A percentile compares a stretch with the other conserved stretches of the same genome.
phyloP scores from a whole-genome alignment of 1,140 invertebrate species.

The Atta cephalotes region DNA sequence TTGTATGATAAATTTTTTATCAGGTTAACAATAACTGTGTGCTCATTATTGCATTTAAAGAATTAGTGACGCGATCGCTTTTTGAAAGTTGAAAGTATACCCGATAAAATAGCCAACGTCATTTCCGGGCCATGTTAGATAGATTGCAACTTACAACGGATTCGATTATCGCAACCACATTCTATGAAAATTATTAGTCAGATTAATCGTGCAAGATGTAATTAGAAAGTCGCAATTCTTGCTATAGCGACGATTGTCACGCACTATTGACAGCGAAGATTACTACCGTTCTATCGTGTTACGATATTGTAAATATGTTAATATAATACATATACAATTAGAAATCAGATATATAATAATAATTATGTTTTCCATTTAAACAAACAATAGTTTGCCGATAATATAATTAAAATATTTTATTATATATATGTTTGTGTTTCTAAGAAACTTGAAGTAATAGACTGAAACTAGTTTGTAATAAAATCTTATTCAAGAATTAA shows the following conservation, averaged over 20 bases:
- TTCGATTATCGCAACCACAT: constrained; percentile 44
- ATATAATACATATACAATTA: constrained; percentile 3
- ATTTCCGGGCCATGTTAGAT: constrained; percentile 23
- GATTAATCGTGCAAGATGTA: constrained; percentile 22
- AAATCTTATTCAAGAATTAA: neutral
- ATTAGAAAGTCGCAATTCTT: constrained; percentile 54
- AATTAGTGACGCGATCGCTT: neutral
- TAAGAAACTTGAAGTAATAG: neutral
- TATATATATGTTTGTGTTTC: neutral
- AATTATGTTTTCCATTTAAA: neutral
- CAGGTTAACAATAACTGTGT: neutral
- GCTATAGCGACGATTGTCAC: constrained; percentile 28
- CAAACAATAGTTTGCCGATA: neutral
- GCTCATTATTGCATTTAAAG: neutral
- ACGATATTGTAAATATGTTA: constrained; percentile 8
- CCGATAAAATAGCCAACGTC: constrained; percentile 7
- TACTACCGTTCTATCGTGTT: neutral
- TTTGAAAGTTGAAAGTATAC: constrained; percentile 40
- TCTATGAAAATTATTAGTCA: constrained; percentile 36
- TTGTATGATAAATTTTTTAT: too few relatives aligned
- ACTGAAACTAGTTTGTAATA: neutral
- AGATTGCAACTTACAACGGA: constrained; percentile 15
- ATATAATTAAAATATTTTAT: constrained; percentile 22
- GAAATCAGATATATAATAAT: constrained; percentile 4
- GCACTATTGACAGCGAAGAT: constrained; percentile 45